Percentiles rank a stretch among this genome's conserved stretches.
Evolutionary conservation across 2,888 invertebrate species (phyloP).

Genomic region (Heliconius erato): DNA sequence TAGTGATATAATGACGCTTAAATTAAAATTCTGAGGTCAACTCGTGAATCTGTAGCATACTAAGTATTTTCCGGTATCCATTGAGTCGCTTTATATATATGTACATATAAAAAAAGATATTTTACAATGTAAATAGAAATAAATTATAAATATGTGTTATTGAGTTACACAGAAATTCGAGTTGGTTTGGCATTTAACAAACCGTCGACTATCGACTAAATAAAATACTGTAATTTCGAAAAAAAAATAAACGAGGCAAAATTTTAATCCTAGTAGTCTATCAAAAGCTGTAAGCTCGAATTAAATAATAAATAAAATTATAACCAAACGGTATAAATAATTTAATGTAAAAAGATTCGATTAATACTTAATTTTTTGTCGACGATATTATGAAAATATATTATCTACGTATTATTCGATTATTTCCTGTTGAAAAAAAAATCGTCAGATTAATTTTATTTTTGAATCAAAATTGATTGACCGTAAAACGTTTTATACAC

Average conservation of each 20-base stretch:
- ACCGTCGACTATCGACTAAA: no score
- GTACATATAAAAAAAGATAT: background rate
- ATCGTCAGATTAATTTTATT: background rate
- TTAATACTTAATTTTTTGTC: background rate
- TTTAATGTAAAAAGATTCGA: background rate
- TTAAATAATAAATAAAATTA: background rate
- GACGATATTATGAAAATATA: background rate
- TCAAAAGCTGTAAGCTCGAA: background rate
- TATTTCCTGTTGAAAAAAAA: background rate
- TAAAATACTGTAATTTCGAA: background rate
- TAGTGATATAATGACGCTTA: constrained; percentile 28
- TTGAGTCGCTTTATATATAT: background rate
- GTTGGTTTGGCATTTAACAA: background rate
- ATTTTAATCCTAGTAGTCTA: background rate
- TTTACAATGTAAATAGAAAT: background rate
- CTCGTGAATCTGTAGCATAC: constrained; percentile 39
- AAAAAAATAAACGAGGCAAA: background rate
- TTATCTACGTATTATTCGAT: background rate
- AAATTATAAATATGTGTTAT: background rate
- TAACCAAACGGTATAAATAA: background rate
- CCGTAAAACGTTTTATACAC: background rate
- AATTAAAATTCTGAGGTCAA: constrained; percentile 47
- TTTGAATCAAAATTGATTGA: background rate
- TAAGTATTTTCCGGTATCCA: constrained; percentile 35
- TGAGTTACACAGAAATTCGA: constrained; percentile 2